Base-by-base conservation (phyloP, 1,140 invertebrate genomes). In the Capitella teleta region DNA sequence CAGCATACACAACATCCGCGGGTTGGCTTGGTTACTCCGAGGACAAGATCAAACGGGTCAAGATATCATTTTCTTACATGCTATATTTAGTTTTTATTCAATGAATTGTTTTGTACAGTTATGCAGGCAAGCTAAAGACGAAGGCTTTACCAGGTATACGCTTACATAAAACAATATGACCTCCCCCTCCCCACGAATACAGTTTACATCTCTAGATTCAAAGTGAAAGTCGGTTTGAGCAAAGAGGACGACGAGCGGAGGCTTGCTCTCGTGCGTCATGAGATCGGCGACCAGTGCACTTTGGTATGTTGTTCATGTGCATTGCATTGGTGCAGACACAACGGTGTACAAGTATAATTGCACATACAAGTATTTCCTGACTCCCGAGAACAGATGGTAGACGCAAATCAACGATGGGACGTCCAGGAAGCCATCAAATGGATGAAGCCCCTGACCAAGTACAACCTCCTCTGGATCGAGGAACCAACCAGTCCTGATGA, bases 401-500 rank as follows among this genome's bases (percentile, higher is more conserved):
- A 94, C 69, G 87, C 88, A 0, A 94, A 94, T 70, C 90, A 94
- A 78, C 76, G 81, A 4, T 94, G 89, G 89, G 85, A 86, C 54
- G 84, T 92, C 1, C 61, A 79, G 19, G 78, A 88, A 67, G 83
- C 89, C 1, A 85, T 92, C 43, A 77, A 80, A 4, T 91, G 87
- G 87, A 87, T 91, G 82, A 82, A 80, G 60, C 61, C 81, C 43
- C 61, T 94, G 28, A 76, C 79, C 0, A 72, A 80, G 23, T 86
- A 82, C 57, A 83, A 86, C 53, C 79, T 82, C 5, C 66, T 81
- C 18, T 94, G 88, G 88, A 92, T 94, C 56, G 89, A 94, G 72
- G 90, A 94, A 62, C 90, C 90, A 5, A 94, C 89, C 0, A 87
- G 84, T 6, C 88, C 89, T 2, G 89, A 94, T 68, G 90, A 94